Evolutionary conservation across 2,888 invertebrate genomes (phyloP).

Genomic region (Leptothorax acervorum): DNA sequence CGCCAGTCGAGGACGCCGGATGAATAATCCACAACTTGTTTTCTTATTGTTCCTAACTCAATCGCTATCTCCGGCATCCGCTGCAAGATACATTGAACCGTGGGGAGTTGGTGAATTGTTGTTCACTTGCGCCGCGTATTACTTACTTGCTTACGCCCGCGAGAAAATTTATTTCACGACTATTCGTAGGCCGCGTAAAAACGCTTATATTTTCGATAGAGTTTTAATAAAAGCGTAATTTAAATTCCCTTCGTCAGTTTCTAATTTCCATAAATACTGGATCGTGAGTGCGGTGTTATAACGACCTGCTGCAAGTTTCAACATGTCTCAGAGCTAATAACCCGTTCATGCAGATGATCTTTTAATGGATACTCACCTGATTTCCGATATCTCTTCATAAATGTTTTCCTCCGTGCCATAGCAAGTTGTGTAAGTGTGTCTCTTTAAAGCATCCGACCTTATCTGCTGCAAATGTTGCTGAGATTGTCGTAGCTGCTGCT

Average conservation of each 20-base stretch:
- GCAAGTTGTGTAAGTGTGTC: slow-evolving; percentile 91
- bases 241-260: not conserved
- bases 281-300: not conserved
- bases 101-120: slow-evolving; percentile 63
- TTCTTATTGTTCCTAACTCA: slow-evolving; percentile 71
- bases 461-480: slow-evolving; percentile 76
- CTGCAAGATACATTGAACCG: slow-evolving; percentile 66
- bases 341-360: not conserved
- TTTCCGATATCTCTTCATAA: slow-evolving; percentile 92
- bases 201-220: slow-evolving; percentile 63
- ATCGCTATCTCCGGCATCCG: slow-evolving; percentile 71
- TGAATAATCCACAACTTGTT: slow-evolving; percentile 64
- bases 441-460: slow-evolving; percentile 82
- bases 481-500: slow-evolving; percentile 82
- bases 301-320: not conserved
- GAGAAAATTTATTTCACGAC: slow-evolving; percentile 65
- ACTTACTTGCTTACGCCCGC: slow-evolving; percentile 51
- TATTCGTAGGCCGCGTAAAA: slow-evolving; percentile 31
- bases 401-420: slow-evolving; percentile 95
- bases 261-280: not conserved
- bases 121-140: slow-evolving; percentile 66
- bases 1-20: slow-evolving; percentile 40
- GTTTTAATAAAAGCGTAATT: slow-evolving; percentile 64
- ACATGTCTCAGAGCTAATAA: not conserved
- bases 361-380: slow-evolving; percentile 80